Conservation (phyloP, 2,888 invertebrate species). For the Oxyteleia sp. region DNA sequence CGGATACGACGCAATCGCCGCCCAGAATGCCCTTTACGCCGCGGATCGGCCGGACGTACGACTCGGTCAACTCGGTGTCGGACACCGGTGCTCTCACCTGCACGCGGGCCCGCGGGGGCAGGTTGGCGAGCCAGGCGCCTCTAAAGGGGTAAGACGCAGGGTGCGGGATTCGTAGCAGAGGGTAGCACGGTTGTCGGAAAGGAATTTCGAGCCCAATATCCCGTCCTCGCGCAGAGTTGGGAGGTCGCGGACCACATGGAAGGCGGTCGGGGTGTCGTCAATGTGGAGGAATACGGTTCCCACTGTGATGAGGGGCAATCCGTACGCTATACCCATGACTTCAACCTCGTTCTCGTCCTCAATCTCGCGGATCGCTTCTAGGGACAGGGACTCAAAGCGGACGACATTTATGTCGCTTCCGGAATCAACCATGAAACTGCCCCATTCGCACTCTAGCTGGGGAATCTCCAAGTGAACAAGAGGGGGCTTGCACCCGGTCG, state of each 20-base stretch:
- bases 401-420: conserved; percentile 22
- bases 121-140: neutral
- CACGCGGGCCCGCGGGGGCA: neutral
- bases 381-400: neutral
- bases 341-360: neutral
- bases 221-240: conserved; percentile 3
- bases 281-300: neutral
- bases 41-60: neutral
- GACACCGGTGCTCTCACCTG: neutral
- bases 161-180: neutral
- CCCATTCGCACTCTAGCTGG: too few species aligned
- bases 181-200: neutral
- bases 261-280: neutral
- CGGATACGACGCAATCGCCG: conserved; percentile 16
- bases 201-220: conserved; percentile 13
- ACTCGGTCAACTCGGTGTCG: neutral
- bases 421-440: conserved; percentile 25
- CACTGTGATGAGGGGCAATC: neutral
- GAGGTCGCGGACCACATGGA: conserved; percentile 24
- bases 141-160: neutral
- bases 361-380: conserved; percentile 1
- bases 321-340: neutral
- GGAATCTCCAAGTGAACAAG: too few species aligned
- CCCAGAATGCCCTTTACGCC: neutral
- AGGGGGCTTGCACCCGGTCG: too few species aligned